phyloP scores from a whole-genome alignment of 2,797 vertebrate genomes.

The Muscicapa striata region DNA sequence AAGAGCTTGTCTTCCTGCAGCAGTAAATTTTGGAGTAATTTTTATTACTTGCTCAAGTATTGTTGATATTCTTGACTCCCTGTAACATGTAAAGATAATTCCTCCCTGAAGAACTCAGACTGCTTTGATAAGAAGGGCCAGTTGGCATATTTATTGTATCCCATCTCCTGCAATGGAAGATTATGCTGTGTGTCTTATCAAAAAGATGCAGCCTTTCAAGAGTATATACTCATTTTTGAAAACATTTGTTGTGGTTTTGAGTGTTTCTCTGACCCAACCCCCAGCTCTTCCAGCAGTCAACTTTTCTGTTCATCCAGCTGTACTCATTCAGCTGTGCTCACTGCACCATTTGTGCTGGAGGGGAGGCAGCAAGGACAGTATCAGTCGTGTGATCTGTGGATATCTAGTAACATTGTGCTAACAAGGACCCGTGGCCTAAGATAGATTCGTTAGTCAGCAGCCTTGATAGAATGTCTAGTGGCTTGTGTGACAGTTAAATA shows the following conservation, averaged over 20 bases:
- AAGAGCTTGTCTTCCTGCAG: not conserved
- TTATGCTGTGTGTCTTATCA: slow-evolving; percentile 27
- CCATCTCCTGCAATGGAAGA: slow-evolving; percentile 29
- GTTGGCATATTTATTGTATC: slow-evolving; percentile 25
- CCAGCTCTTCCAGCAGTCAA: not conserved
- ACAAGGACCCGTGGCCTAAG: not conserved
- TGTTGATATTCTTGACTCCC: slow-evolving; percentile 19
- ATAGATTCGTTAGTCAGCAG: slow-evolving; percentile 39
- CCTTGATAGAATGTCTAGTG: not conserved
- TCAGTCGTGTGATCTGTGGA: not conserved
- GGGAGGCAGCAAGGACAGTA: not conserved
- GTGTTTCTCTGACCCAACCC: not conserved
- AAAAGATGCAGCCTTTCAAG: slow-evolving; percentile 48
- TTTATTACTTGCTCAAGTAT: not conserved
- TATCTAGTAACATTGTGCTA: not conserved
- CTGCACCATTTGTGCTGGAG: slow-evolving; percentile 29
- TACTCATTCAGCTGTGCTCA: not conserved
- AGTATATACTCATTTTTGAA: slow-evolving; percentile 4
- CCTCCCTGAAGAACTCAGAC: slow-evolving; percentile 7
- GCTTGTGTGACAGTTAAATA: slow-evolving; percentile 23
- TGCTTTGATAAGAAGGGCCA: slow-evolving; percentile 26
- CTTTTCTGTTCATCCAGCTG: not conserved
- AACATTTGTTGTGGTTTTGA: slow-evolving; percentile 9
- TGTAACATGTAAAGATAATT: slow-evolving; percentile 35
- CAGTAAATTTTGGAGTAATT: slow-evolving; percentile 18